phyloP scores from a whole-genome alignment of 2,113 vertebrate species.

The Brachyhypopomus occidentalis region DNA sequence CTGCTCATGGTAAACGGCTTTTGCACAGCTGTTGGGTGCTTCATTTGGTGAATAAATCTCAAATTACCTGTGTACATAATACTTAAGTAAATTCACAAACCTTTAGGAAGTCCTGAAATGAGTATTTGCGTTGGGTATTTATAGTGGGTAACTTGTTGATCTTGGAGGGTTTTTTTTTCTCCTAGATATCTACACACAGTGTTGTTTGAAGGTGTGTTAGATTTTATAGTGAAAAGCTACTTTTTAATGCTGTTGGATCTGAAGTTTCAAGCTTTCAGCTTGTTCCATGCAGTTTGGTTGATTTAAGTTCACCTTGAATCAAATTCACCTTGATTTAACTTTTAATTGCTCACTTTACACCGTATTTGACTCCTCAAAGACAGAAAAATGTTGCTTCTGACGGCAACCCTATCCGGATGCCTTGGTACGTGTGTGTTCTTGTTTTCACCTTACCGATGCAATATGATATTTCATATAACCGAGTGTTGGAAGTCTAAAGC shows the following conservation, averaged over 20 bases:
- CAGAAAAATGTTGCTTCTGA: neutral
- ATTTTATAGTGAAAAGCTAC: no score
- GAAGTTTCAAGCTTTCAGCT: slow-evolving; percentile 2
- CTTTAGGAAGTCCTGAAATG: no score
- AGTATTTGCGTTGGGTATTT: no score
- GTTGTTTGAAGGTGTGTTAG: no score
- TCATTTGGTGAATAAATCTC: no score
- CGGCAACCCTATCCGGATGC: neutral
- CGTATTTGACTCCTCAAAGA: neutral
- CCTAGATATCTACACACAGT: no score
- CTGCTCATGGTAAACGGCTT: neutral
- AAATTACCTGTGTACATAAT: no score
- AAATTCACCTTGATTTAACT: neutral
- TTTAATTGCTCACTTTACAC: neutral
- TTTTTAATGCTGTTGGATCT: no score
- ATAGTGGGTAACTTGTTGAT: no score
- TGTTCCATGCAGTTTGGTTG: neutral
- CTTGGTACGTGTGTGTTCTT: neutral
- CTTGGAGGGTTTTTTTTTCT: no score
- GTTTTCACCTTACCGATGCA: neutral
- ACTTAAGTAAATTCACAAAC: no score
- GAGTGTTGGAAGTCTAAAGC: neutral
- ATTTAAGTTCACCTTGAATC: neutral
- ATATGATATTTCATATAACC: neutral
- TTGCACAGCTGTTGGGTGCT: neutral